These are phyloP conservation scores for Cheilosia soror DNA, from an alignment of 2,888 invertebrate genomes.

Conservation along the genomic window DNA sequence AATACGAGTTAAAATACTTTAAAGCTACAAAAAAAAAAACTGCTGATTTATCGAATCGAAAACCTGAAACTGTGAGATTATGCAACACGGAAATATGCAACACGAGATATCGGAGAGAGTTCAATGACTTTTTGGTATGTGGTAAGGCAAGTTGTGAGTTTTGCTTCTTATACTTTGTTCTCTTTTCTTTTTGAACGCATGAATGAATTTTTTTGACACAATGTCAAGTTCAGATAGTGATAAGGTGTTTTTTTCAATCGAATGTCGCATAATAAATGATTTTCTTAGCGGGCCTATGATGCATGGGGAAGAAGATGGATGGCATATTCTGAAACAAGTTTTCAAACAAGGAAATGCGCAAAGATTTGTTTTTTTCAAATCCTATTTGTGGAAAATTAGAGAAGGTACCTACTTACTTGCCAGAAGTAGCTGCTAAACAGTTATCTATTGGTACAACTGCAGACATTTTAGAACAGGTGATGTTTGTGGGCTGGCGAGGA, in stretches of 20 bases:
- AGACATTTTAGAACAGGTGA: too few species aligned
- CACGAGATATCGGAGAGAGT: slow-evolving; percentile 53
- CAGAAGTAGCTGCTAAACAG: too few species aligned
- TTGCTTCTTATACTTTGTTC: slow-evolving; percentile 2
- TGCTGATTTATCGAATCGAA: slow-evolving; percentile 64
- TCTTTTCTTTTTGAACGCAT: background rate
- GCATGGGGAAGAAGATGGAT: slow-evolving; percentile 1
- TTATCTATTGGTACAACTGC: too few species aligned
- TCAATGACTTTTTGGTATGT: slow-evolving; percentile 61
- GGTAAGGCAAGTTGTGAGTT: slow-evolving; percentile 28
- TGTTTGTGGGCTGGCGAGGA: too few species aligned
- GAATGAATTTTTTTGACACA: slow-evolving; percentile 42
- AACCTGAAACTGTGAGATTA: slow-evolving; percentile 69
- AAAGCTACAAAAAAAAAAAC: slow-evolving; percentile 16
- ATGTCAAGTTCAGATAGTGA: slow-evolving; percentile 63
- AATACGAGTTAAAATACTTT: slow-evolving; percentile 45
- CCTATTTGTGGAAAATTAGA: too few species aligned
- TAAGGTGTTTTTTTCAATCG: slow-evolving; percentile 7
- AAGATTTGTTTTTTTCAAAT: too few species aligned
- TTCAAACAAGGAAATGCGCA: too few species aligned
- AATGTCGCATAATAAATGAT: slow-evolving; percentile 1
- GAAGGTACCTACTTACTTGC: too few species aligned
- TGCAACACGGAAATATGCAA: slow-evolving; percentile 73
- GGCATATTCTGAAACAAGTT: too few species aligned
- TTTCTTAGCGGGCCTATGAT: background rate